Evolutionary conservation across 2,888 invertebrate genomes (phyloP), one percentile per base, ranked within the genome.

Genomic region (Pandemis cinnamomeana): DNA sequence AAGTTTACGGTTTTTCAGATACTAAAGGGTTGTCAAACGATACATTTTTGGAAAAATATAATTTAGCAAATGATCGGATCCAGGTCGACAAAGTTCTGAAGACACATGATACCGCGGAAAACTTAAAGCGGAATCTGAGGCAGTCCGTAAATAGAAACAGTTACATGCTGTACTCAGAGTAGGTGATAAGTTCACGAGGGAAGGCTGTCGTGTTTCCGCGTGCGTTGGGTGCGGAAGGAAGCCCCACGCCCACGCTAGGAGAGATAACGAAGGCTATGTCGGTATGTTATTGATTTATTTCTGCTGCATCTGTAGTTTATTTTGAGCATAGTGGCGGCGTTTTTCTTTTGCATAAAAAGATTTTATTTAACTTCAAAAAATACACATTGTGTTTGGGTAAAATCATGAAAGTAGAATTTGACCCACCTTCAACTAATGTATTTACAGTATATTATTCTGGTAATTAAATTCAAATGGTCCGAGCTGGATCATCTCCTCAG

Each of bases 221-320:
- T 58, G 66, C 58, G 20, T 20, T 15, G 46, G 51, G 55, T 58
- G 58, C 68, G 69, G 75, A 75, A 76, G 76, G 76, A 76, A 76
- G 76, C 76, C 75, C 42, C 15, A 55, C 72, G 70, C 4, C 5
- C 44, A 44, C 63, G 10, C 51, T 48, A 51, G 58, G 44, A 44
- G 51, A 67, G 67, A 76, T 61, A 64, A 71, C 63, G 60, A 62
- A 63, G 44, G 60, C 69, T 69, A 71, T 63, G 75, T 63, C 71
- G 62, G 75, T 67, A 53, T 58, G 64, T 44, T 73, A 73, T 73
- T 73, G 69, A 73, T 73, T 69, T 64, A 51, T 67, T 55, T 41
- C n/a, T 2, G 27, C 44, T 72, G 71, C 13, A 58, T n/a, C 42
- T 7, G 27, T 20, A 20, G 8, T 11, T 36, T 11, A 13, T 61